Percentiles rank a stretch among this genome's conserved stretches.
phyloP scores from a whole-genome alignment of 2,113 vertebrate genomes.

The Eira barbara region DNA sequence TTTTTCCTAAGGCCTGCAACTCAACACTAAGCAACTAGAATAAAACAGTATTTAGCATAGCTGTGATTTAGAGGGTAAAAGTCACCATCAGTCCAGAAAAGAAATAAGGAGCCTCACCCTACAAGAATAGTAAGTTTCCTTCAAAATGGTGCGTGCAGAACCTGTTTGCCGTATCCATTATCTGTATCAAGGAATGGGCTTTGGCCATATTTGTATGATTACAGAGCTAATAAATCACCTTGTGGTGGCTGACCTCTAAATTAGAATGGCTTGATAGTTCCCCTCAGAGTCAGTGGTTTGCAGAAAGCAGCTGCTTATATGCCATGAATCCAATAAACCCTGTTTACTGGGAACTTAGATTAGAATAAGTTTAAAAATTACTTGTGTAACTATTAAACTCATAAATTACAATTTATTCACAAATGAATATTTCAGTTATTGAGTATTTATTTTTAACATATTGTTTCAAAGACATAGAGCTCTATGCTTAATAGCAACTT shows the following conservation, averaged over 20 bases:
- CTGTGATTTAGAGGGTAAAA: background rate
- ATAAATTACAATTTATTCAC: background rate
- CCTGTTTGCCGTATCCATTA: conserved; percentile 27
- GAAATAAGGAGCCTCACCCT: background rate
- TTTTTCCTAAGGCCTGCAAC: background rate
- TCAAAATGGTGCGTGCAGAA: background rate
- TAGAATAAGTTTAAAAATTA: background rate
- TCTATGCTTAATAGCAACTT: background rate
- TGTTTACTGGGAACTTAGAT: background rate
- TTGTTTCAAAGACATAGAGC: background rate
- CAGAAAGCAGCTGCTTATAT: background rate
- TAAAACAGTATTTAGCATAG: background rate
- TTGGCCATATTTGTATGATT: conserved; percentile 50
- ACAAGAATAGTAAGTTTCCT: background rate
- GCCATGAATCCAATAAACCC: background rate
- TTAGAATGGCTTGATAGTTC: background rate
- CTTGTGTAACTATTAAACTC: background rate
- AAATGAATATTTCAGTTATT: conserved; percentile 19
- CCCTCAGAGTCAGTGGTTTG: conserved; percentile 20
- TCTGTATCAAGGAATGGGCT: background rate
- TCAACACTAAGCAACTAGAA: background rate
- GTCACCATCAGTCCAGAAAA: background rate
- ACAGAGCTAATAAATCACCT: conserved; percentile 55
- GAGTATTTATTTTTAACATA: background rate
- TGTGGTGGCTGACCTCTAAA: conserved; percentile 33